These are phyloP conservation scores for Xestia rhomboidea DNA, from an alignment of 2,888 invertebrate species.

Conservation along the genomic window DNA sequence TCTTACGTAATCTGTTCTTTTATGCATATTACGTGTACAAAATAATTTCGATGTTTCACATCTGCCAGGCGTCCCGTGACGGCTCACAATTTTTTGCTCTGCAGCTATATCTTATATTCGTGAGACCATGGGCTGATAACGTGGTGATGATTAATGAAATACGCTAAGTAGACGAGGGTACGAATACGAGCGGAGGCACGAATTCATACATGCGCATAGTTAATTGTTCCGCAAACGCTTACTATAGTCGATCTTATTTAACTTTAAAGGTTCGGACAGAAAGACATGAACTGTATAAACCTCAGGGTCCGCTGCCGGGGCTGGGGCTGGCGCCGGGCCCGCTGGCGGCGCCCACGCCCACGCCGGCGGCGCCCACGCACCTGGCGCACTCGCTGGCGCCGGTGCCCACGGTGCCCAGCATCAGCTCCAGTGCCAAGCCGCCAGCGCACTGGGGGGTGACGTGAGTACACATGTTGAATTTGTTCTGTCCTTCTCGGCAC, in stretches of 20 bases:
- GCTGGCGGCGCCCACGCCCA: constrained; percentile 84
- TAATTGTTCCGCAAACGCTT: neutral
- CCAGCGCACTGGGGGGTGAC: constrained; percentile 90
- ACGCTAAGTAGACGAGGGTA: neutral
- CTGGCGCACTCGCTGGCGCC: constrained; percentile 88
- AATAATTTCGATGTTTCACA: no score
- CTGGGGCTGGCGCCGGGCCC: constrained; percentile 76
- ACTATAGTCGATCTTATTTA: constrained; percentile 33
- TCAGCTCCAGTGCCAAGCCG: constrained; percentile 88
- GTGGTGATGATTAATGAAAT: neutral
- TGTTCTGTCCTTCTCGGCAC: neutral
- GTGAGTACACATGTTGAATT: constrained; percentile 78
- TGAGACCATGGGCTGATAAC: neutral
- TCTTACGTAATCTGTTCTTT: no score
- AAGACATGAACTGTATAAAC: constrained; percentile 55
- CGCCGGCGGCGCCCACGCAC: constrained; percentile 86
- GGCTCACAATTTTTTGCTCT: neutral
- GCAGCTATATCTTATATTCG: neutral
- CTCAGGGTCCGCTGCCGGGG: constrained; percentile 66
- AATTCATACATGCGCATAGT: neutral
- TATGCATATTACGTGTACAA: no score
- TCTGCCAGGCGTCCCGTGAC: no score
- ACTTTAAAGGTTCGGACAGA: constrained; percentile 57
- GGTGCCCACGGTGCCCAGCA: constrained; percentile 88
- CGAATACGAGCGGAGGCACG: neutral